Evolutionary conservation across 2,888 invertebrate genomes (phyloP), one percentile per base, ranked within the genome.

Genomic region (Meloe dianella): DNA sequence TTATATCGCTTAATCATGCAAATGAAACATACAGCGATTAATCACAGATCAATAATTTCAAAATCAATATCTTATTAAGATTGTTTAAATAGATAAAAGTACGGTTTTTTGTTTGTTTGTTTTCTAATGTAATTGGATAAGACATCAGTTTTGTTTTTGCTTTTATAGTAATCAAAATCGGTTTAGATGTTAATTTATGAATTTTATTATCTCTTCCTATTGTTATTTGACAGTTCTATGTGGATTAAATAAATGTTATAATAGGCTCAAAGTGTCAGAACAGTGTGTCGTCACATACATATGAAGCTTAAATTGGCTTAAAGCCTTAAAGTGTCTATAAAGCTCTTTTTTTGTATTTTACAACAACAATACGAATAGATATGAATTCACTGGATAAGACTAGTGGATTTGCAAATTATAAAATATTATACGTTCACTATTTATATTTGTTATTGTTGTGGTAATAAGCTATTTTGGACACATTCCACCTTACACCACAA

Each of bases 11-110:
- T 70, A 67, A 70, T 72, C 72, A 70, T 69, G 65, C 54, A 57
- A 54, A 41, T 57, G 27, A 22, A 60, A 63, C 67, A 63, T 60
- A 61, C 51, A 63, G 32, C 64, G 64, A 72, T 72, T 72, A 70
- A 72, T 72, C 65, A 67, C 65, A 66, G 70, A 72, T 70, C 66
- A 63, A 69, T 70, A 69, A 70, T 65, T 67, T 62, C 61, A 67
- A 68, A 69, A 66, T 69, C 66, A 67, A 70, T 72, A 70, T 72
- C 70, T 70, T 66, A 65, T 72, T 70, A 68, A 72, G 72, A 72
- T 72, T 61, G 64, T 68, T 63, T 59, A 66, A 70, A 67, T 60
- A 63, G 72, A 72, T 72, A 72, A 60, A 41, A 41, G 60, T 58
- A 60, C 57, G 17, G 24, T 20, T 61, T 38, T 32, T 32, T 54